These are phyloP conservation scores for Hylomyscus alleni DNA, from an alignment of 2,797 vertebrate species.

Conservation along the genomic window DNA sequence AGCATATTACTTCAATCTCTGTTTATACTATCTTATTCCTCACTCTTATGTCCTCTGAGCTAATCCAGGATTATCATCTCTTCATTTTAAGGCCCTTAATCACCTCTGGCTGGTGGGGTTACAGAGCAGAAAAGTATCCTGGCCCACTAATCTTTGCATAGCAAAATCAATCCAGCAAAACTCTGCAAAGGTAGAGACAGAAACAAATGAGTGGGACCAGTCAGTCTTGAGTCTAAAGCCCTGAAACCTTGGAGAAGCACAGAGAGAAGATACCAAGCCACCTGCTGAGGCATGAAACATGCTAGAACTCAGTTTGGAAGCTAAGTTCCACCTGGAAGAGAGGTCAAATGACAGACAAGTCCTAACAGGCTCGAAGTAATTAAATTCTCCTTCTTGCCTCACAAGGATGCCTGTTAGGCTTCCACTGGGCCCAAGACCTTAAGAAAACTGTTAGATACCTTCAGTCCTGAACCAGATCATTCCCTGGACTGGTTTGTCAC, in stretches of 20 bases:
- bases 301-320: background rate
- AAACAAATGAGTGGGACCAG: background rate
- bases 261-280: background rate
- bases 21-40: background rate
- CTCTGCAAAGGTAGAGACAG: background rate
- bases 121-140: background rate
- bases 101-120: background rate
- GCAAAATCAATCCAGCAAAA: background rate
- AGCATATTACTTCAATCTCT: background rate
- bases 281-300: slow-evolving; percentile 3
- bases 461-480: slow-evolving; percentile 17
- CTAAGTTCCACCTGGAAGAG: slow-evolving; percentile 28
- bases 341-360: slow-evolving; percentile 42
- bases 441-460: slow-evolving; percentile 14
- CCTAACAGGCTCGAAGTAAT: background rate
- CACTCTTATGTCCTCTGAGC: background rate
- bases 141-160: background rate
- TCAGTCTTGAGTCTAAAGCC: background rate
- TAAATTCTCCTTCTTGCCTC: background rate
- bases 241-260: background rate
- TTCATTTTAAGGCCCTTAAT: background rate
- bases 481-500: background rate
- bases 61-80: background rate
- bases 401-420: background rate
- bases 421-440: background rate